Conservation (phyloP, 2,888 invertebrate species). For the Pherbina coryleti region DNA sequence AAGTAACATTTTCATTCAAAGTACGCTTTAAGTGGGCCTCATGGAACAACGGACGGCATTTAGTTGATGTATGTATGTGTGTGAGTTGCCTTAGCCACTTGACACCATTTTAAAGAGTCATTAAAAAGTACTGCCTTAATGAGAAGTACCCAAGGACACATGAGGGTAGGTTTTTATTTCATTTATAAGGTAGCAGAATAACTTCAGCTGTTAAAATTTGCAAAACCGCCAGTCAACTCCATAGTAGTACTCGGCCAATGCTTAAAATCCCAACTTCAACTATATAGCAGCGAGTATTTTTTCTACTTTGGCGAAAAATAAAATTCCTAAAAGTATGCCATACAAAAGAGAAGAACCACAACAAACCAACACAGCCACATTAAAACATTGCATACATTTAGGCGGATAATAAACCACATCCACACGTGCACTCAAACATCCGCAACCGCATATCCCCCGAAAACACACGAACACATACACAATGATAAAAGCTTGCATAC, state of each 20-base stretch:
- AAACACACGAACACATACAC: background rate
- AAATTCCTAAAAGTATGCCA: too few species aligned
- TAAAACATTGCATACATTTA: background rate
- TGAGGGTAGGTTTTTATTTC: background rate
- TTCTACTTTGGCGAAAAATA: too few species aligned
- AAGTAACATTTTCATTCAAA: background rate
- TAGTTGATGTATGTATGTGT: background rate
- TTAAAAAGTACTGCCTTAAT: conserved; percentile 13
- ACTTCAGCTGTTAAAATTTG: too few species aligned
- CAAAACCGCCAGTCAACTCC: too few species aligned
- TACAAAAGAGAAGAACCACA: background rate
- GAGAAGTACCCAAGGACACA: background rate
- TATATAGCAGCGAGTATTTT: too few species aligned
- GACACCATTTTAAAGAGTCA: conserved; percentile 23
- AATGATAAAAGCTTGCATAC: background rate
- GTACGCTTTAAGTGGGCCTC: background rate
- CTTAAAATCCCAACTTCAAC: too few species aligned
- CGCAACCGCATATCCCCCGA: background rate
- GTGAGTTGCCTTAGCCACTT: conserved; percentile 2
- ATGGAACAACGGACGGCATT: background rate
- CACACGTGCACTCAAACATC: background rate
- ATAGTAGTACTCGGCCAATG: too few species aligned
- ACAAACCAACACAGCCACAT: conserved; percentile 8
- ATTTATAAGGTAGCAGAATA: too few species aligned
- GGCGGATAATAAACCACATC: conserved; percentile 9